Evolutionary conservation across 2,113 vertebrate genomes (phyloP), one percentile per base, ranked within the genome.

Genomic region (Prionailurus bengalensis): DNA sequence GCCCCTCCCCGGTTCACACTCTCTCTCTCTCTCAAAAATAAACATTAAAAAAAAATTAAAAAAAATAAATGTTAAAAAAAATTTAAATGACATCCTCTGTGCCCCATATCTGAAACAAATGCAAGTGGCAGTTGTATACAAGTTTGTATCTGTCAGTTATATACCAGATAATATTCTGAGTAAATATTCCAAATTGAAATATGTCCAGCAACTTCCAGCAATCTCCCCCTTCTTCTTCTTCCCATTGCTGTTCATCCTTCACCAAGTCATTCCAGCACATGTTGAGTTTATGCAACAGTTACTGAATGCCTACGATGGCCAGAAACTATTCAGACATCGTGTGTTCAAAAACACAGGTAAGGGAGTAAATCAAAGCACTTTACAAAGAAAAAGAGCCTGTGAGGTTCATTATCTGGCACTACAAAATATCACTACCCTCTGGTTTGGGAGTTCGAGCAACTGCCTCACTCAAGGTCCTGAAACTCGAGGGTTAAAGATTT

Each of bases 401-500:
- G 53, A 23, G 51, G 83, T 15, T 31, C 15, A 42, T 81, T 48
- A 29, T 48, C 27, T 29, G 17, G 31, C 7, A 42, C 21, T 74
- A 42, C 5, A 83, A 87, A 71, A 48, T 79, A 83, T 65, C 63
- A 58, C 31, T 68, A 70, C 65, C 9, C 5, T 96, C 63, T 78
- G 42, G 55, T 71, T 84, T 51, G 3, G 8, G 12, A 74, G 1
- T 74, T 58, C 17, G 11, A 31, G 6, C 23, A 63, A 45, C 12
- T 36, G 17, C 7, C 15, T 80, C 33, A 7, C 17, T 61, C 1
- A 19, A 27, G 19, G 29, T 25, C 48, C 66, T 36, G 87, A 71
- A 79, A 94, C 42, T 10, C 11, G 3, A 90, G 89, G 70, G 87
- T 97, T 94, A 97, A 95, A 61, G 23, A 82, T 45, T 65, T 90